Percentiles rank a stretch among this genome's conserved stretches.
These are phyloP conservation scores for Taeniopygia guttata DNA, from an alignment of 2,797 vertebrate genomes.

Conservation along the genomic window DNA sequence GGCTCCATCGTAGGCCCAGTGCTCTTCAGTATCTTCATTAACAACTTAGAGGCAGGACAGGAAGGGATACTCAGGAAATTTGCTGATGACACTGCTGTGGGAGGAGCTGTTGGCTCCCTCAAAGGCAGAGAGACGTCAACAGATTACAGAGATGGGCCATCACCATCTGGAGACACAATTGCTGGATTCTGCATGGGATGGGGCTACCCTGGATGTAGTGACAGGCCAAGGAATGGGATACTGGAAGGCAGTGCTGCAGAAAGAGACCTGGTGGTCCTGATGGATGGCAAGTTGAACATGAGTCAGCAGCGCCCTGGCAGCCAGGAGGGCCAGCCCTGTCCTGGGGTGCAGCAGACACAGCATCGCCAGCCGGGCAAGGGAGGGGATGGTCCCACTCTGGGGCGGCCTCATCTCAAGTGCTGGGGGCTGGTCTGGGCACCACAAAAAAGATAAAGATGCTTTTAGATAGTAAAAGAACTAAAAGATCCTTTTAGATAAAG, in stretches of 20 bases:
- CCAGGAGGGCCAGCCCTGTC: accelerated
- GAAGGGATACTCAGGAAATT: background rate
- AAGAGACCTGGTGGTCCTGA: background rate
- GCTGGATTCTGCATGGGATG: background rate
- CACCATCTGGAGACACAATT: background rate
- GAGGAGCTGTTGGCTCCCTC: background rate
- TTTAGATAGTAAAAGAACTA: background rate
- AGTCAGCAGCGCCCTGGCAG: background rate
- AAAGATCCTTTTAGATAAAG: background rate
- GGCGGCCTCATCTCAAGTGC: accelerated
- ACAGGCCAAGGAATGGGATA: background rate
- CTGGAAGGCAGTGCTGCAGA: accelerated
- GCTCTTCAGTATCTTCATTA: background rate
- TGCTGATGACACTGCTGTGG: background rate
- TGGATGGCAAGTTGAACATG: accelerated
- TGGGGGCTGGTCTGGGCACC: background rate
- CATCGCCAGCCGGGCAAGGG: accelerated
- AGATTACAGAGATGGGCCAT: background rate
- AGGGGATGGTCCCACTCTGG: background rate
- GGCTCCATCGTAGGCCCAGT: background rate
- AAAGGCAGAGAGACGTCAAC: accelerated
- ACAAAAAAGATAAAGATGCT: background rate
- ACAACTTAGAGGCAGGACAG: background rate
- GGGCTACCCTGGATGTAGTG: accelerated
- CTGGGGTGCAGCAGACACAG: background rate